Base-by-base conservation (phyloP, 1,140 invertebrate genomes). In the Heliconius eleuchia region DNA sequence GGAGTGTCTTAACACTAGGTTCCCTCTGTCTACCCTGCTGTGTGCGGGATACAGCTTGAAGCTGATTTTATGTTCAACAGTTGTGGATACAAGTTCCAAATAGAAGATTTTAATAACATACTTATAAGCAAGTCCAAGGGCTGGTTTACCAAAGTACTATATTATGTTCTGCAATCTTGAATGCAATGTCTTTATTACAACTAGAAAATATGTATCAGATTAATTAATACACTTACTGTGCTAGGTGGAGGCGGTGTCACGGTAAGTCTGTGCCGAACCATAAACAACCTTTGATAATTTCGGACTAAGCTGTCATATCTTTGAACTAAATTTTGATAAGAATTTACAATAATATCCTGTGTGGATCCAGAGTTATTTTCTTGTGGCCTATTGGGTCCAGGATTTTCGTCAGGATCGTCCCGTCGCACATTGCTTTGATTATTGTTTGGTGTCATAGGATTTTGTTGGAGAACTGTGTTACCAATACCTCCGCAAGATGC, bases 291-390 rank as follows among this genome's bases (percentile, higher is more conserved):
- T 76, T 93, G 92, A 80, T 95, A 95, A 77, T 94, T 95, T 80
- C 94, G 91, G 23, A 95, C 93, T 46, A 95, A 85, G 78, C 88
- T 94, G 77, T 95, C 93, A 80, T 95, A 95, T 82, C 94, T 87
- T 76, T 95, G 93, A 34, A 95, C 91, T 74, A 95, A 86, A 60
- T 93, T 92, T 79, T 95, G 93, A 77, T 95, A 94, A 9, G 93
- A 94, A 79, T 94, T 91, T 1, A 93, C 92, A 39, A 94, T 94
- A 77, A 94, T 88, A 78, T 95, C 94, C 73, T 92, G 89, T 3
- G 92, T 83, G 0, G 91, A 78, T 2, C 87, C 88, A 6, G 87
- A 76, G 42, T 42, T 42, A 71, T 76, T 87, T 1, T 92, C 88
- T 39, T 83, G 85, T 5, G 83, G 73, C 34, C 86, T 83, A n/a